Conservation (phyloP, 2,888 invertebrate genomes). For the Pilophorus perplexus region DNA sequence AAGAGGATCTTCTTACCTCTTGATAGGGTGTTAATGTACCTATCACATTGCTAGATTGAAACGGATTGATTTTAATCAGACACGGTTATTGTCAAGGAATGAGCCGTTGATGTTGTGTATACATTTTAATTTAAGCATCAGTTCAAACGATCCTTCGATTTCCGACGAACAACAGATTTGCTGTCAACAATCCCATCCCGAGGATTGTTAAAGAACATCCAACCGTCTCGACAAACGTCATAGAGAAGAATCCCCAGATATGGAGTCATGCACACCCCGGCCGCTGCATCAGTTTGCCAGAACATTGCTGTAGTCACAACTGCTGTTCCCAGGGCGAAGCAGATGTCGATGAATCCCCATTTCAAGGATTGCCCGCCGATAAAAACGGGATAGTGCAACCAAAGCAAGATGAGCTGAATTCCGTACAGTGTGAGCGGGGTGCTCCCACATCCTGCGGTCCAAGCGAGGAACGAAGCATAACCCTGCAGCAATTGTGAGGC, state of each 20-base stretch:
- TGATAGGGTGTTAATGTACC: no score
- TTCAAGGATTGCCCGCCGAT: not conserved
- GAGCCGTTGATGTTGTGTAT: no score
- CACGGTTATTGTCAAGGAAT: no score
- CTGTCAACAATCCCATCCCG: no score
- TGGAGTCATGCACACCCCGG: not conserved
- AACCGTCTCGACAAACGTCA: not conserved
- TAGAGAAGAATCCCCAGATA: not conserved
- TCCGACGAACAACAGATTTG: no score
- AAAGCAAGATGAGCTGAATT: not conserved
- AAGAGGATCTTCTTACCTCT: no score
- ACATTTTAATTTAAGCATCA: no score
- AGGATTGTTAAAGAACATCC: not conserved
- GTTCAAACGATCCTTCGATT: no score
- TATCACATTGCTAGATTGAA: no score
- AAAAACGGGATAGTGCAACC: constrained; percentile 7
- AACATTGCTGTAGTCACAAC: not conserved
- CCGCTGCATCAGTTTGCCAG: not conserved
- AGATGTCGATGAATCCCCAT: not conserved
- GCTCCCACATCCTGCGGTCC: not conserved
- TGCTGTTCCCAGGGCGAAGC: not conserved
- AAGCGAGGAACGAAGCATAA: not conserved
- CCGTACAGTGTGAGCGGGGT: not conserved
- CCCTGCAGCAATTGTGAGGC: not conserved
- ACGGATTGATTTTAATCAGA: no score